A percentile compares a stretch with the other conserved stretches of the same genome.
These are phyloP conservation scores for Paradoxurus hermaphroditus DNA, from an alignment of 2,113 vertebrate species.

Conservation along the genomic window DNA sequence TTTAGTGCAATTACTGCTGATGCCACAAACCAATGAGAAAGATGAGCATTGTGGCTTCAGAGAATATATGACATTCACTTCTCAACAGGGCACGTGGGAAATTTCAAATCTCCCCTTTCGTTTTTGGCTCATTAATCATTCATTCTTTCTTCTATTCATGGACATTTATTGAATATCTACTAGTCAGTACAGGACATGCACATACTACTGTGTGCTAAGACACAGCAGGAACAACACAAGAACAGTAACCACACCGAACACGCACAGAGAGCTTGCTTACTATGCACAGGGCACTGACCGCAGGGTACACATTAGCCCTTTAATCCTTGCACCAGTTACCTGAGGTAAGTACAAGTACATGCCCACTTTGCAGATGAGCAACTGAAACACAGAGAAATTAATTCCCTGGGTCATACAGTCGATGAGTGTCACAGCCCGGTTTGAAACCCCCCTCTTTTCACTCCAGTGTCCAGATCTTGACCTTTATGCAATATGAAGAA, in stretches of 20 bases:
- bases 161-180: not conserved
- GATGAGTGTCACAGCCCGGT: not conserved
- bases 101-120: not conserved
- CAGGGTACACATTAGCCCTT: not conserved
- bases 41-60: not conserved
- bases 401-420: not conserved
- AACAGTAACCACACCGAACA: not conserved
- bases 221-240: not conserved
- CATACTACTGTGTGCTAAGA: not conserved
- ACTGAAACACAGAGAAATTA: not conserved
- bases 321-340: not conserved
- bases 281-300: not conserved
- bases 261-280: not conserved
- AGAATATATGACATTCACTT: not conserved
- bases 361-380: not conserved
- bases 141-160: not conserved
- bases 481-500: not conserved
- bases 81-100: not conserved
- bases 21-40: conserved; percentile 5
- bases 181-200: not conserved
- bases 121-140: not conserved
- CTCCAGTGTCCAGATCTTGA: not conserved
- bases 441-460: not conserved
- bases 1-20: not conserved
- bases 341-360: not conserved